A percentile compares a stretch with the other conserved stretches of the same genome.
Evolutionary conservation across 2,797 vertebrate species (phyloP).

Genomic region (Enteromius radiatus): DNA sequence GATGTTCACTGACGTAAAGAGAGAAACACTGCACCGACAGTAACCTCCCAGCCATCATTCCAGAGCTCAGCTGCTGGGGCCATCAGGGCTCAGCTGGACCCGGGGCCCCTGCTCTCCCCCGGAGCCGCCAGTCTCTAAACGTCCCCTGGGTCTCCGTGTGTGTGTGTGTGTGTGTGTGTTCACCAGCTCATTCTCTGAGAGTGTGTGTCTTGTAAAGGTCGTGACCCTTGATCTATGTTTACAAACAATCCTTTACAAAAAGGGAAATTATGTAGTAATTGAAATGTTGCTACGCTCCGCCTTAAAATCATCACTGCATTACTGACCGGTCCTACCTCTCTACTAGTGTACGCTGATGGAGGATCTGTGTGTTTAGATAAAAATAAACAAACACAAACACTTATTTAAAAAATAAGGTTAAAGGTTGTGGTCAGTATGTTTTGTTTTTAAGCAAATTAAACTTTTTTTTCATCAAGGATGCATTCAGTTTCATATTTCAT

Average conservation of each 20-base stretch:
- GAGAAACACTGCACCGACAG: conserved; percentile 50
- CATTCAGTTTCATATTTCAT: no score
- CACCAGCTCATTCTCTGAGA: conserved; percentile 23
- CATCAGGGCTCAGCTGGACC: conserved; percentile 60
- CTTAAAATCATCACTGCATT: background rate
- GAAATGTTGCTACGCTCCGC: background rate
- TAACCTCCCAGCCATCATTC: conserved; percentile 71
- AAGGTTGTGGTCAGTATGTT: no score
- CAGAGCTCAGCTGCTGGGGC: conserved; percentile 79
- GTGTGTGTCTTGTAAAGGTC: conserved; percentile 39
- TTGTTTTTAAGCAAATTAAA: background rate
- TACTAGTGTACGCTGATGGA: background rate
- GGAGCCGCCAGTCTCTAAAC: conserved; percentile 35
- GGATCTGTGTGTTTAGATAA: background rate
- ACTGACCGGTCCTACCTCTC: background rate
- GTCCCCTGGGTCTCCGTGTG: conserved; percentile 25
- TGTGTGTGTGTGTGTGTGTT: conserved; percentile 18
- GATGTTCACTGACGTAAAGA: background rate
- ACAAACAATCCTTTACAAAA: conserved; percentile 27
- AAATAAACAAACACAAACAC: no score
- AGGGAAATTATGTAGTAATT: background rate
- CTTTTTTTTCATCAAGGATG: background rate
- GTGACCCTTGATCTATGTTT: conserved; percentile 25
- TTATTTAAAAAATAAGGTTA: background rate
- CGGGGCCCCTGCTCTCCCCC: conserved; percentile 54